These are phyloP conservation scores for Uropsilus gracilis DNA, from an alignment of 2,113 vertebrate genomes.

Conservation along the genomic window DNA sequence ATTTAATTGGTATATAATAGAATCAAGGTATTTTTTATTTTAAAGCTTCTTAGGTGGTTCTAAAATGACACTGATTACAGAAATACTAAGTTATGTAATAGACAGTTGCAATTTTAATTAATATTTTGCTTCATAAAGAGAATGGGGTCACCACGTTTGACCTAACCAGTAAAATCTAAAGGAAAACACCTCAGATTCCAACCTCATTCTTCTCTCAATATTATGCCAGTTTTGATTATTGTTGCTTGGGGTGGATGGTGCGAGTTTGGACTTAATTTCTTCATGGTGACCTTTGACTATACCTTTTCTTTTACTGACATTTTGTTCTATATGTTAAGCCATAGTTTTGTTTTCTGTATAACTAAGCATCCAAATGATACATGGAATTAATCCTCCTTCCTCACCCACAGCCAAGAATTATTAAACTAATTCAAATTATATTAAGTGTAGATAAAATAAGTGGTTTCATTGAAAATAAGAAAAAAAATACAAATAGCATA, in stretches of 20 bases:
- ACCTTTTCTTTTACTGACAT: background rate
- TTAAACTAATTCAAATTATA: background rate
- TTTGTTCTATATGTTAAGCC: background rate
- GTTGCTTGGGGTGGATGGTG: background rate
- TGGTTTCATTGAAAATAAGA: too few relatives aligned
- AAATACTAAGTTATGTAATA: background rate
- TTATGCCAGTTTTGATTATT: background rate
- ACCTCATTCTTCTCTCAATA: background rate
- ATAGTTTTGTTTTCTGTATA: constrained; percentile 8
- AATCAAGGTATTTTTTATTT: background rate
- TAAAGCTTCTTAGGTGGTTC: background rate
- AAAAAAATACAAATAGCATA: background rate
- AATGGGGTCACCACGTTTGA: background rate
- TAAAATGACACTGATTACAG: constrained; percentile 34
- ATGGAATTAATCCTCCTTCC: background rate
- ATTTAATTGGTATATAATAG: background rate
- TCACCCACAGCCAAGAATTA: background rate
- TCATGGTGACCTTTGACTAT: background rate
- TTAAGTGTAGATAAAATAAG: background rate
- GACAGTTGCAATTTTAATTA: constrained; percentile 16
- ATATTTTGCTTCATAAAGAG: background rate
- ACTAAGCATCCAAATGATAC: background rate
- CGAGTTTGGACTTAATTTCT: background rate
- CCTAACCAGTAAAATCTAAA: background rate
- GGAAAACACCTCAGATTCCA: background rate